Conservation (phyloP, 2,888 invertebrate species). For the Alviniconcha strummeri region DNA sequence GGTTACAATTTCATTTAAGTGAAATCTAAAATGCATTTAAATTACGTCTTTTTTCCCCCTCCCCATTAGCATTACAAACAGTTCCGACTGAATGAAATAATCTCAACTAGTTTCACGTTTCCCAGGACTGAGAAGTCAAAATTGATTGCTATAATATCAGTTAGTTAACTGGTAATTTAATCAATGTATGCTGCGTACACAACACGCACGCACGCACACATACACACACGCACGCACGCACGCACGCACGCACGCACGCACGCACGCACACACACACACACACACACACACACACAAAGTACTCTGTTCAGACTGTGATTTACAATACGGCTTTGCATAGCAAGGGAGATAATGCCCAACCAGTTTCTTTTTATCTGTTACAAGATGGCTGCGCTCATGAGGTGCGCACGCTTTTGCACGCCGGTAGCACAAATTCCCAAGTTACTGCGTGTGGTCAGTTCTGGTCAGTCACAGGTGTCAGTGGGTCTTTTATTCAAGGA, state of each 20-base stretch:
- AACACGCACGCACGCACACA: neutral
- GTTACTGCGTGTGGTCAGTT: constrained; percentile 9
- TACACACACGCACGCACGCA: neutral
- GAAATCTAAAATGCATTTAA: no score
- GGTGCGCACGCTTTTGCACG: constrained; percentile 29
- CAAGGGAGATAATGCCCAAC: constrained; percentile 16
- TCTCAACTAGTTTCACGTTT: no score
- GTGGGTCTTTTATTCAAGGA: neutral
- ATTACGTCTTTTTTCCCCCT: no score
- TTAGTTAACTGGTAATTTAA: no score
- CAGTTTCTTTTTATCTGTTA: neutral
- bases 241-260: neutral
- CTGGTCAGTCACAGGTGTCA: constrained; percentile 7
- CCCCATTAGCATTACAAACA: no score
- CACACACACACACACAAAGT: neutral
- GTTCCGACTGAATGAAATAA: no score
- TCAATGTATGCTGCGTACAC: no score
- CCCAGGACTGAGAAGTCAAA: neutral
- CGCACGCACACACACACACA: neutral
- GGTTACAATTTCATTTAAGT: no score
- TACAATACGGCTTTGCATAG: neutral
- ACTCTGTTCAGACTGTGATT: no score
- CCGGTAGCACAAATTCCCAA: constrained; percentile 18
- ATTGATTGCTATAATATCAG: neutral
- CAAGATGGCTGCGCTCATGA: constrained; percentile 37